phyloP scores from a whole-genome alignment of 2,888 invertebrate species.

The Trachelus tabidus region DNA sequence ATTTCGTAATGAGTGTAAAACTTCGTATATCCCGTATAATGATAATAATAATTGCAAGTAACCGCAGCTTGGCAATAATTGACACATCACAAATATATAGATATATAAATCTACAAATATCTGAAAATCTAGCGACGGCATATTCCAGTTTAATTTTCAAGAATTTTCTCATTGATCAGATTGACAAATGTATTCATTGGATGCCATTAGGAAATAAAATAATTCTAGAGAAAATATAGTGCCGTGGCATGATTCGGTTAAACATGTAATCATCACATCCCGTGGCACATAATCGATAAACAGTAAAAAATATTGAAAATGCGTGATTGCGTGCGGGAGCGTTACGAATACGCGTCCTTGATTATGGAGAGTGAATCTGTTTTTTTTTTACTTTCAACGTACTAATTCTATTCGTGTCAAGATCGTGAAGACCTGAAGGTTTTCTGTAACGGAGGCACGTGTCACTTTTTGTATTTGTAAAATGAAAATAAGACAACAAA shows the following conservation, averaged over 20 bases:
- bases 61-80: neutral
- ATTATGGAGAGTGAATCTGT: neutral
- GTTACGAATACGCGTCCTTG: neutral
- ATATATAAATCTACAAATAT: neutral
- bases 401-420: neutral
- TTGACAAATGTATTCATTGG: neutral
- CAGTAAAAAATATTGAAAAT: neutral
- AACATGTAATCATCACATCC: neutral
- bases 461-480: neutral
- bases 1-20: neutral
- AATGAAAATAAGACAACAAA: neutral
- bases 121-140: neutral
- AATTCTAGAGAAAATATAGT: neutral
- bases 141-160: neutral
- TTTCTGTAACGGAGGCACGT: neutral
- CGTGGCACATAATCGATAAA: neutral
- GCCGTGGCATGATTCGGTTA: neutral
- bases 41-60: neutral
- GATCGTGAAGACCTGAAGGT: neutral
- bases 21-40: neutral
- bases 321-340: neutral
- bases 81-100: neutral
- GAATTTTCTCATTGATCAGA: neutral
- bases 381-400: slow-evolving; percentile 41
- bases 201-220: neutral